phyloP scores from a whole-genome alignment of 2,888 invertebrate genomes.

The Ormyrus labotus region DNA sequence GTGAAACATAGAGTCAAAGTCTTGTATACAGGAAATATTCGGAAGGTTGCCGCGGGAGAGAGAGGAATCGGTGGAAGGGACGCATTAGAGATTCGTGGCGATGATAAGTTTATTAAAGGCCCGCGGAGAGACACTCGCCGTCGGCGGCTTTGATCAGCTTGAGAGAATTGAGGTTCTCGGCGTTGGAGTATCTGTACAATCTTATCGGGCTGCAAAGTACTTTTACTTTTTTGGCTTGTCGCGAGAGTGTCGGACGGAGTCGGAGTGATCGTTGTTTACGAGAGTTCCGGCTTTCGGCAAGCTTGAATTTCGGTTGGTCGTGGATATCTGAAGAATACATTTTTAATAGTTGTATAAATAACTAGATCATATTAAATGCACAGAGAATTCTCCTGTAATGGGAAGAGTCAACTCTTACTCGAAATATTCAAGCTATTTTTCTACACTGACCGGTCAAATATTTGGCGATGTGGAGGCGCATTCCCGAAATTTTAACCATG shows the following conservation, averaged over 20 bases:
- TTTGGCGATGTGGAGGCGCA: too few relatives aligned
- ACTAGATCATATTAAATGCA: too few relatives aligned
- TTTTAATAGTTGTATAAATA: too few relatives aligned
- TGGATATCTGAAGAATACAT: too few relatives aligned
- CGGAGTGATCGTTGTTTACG: too few relatives aligned
- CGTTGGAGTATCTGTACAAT: background rate
- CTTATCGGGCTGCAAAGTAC: slow-evolving; percentile 1
- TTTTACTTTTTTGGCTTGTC: slow-evolving; percentile 38
- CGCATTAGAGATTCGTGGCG: slow-evolving; percentile 66
- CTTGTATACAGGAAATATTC: background rate
- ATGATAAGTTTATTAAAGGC: slow-evolving; percentile 70
- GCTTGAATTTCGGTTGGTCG: too few relatives aligned
- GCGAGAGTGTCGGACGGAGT: background rate
- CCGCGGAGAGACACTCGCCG: slow-evolving; percentile 39
- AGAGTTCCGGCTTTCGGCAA: too few relatives aligned
- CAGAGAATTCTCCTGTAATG: too few relatives aligned
- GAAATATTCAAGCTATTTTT: too few relatives aligned
- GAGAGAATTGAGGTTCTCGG: slow-evolving; percentile 26
- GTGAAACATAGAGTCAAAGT: slow-evolving; percentile 20
- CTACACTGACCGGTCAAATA: too few relatives aligned
- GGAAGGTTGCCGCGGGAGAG: background rate
- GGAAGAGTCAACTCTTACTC: too few relatives aligned
- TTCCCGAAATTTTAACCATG: too few relatives aligned
- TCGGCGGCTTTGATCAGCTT: slow-evolving; percentile 45
- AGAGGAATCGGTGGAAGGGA: background rate